Evolutionary conservation across 1,140 invertebrate genomes (phyloP), one percentile per base, ranked within the genome.

Genomic region (Bombus waltoni): DNA sequence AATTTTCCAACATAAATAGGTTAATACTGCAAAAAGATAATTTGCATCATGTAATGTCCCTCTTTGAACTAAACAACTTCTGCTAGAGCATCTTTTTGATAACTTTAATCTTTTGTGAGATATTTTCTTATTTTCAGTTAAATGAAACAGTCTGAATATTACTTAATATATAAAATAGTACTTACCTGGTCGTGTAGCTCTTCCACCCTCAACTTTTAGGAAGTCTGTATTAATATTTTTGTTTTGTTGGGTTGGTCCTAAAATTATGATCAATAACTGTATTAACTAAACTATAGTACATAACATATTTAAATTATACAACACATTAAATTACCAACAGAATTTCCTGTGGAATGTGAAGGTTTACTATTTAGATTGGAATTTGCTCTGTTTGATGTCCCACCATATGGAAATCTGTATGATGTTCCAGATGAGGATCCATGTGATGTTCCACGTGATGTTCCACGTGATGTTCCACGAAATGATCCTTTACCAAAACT

Each of bases 111-210:
- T 53, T 53, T 53, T 53, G 18, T 53, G 47, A 47, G 15, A 22
- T 53, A 22, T 18, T 53, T 18, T 53, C 2, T 53, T 0, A 53
- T 53, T 53, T 53, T 53, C 47, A 53, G 18, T 53, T 18, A 53
- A 22, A 53, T 53, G 18, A 53, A 53, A 53, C 47, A 53, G 47
- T 53, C 18, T 53, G 1, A 53, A 53, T 53, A 53, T 53, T 53
- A 22, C 18, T 53, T 47, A 68, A 66, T 66, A 66, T 32, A 35
- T 35, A n/a, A 32, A 38, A 57, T 75, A 83, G 9, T 25, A 87
- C 75, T 86, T 85, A 92, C 92, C 11, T 62, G 90, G 88, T n/a
- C 74, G 76, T n/a, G 15, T 79, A 32, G 81, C 81, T 25, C 89
- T 85, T 72, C 87, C 85, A 47, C 88, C 77, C 79, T 92, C 92